A percentile compares a stretch with the other conserved stretches of the same genome.
Conservation (phyloP, 2,797 vertebrate species). For the Brachyalestes nurse region DNA sequence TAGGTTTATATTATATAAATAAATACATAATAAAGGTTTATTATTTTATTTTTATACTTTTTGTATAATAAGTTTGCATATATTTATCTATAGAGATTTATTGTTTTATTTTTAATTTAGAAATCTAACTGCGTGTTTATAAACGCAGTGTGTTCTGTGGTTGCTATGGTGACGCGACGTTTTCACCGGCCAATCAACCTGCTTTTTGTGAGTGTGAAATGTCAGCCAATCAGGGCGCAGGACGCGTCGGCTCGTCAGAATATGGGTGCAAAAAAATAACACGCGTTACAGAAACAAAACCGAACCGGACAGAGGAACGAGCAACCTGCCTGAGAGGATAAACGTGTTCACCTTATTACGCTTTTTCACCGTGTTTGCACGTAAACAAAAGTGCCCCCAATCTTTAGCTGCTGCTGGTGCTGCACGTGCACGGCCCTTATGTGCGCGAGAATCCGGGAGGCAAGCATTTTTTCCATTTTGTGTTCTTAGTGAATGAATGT, state of each 20-base stretch:
- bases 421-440: not conserved
- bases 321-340: too few relatives aligned
- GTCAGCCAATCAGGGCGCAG: not conserved
- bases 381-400: too few relatives aligned
- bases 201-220: not conserved
- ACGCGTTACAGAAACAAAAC: not conserved
- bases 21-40: too few relatives aligned
- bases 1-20: too few relatives aligned
- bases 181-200: not conserved
- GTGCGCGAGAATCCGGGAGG: conserved; percentile 14
- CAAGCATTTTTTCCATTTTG: conserved; percentile 37
- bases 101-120: too few relatives aligned
- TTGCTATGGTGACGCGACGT: not conserved
- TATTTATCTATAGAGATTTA: not conserved
- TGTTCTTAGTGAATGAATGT: conserved; percentile 33
- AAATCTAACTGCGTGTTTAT: too few relatives aligned
- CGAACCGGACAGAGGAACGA: not conserved
- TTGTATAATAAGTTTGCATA: not conserved
- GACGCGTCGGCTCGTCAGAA: not conserved
- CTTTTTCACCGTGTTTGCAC: too few relatives aligned
- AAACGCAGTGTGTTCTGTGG: not conserved
- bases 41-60: not conserved
- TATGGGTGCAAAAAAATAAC: not conserved
- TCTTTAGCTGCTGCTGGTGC: not conserved
- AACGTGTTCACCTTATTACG: too few relatives aligned